Percentiles rank a stretch among this genome's conserved stretches.
phyloP scores from a whole-genome alignment of 2,113 vertebrate species.

The Lagenorhynchus albirostris region DNA sequence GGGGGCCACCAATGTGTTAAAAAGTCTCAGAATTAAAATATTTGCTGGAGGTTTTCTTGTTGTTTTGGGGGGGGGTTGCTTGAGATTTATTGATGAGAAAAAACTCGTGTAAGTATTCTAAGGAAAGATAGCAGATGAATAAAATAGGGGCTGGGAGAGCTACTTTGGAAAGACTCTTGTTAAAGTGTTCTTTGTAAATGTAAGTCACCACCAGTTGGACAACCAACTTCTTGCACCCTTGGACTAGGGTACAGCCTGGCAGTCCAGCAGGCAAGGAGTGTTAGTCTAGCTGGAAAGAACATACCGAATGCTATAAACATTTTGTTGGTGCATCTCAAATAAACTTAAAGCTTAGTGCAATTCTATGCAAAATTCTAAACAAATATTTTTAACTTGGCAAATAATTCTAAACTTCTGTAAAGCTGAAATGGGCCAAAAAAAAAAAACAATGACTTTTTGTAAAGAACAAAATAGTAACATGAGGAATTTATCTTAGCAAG shows the following conservation, averaged over 20 bases:
- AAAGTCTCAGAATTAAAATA: neutral
- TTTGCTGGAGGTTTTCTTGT: neutral
- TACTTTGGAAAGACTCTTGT: neutral
- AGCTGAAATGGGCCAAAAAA: neutral
- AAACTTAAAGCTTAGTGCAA: neutral
- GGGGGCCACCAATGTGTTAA: neutral
- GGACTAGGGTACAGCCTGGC: accelerated
- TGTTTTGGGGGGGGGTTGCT: neutral
- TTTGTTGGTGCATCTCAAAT: neutral
- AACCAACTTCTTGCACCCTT: neutral
- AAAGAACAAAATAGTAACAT: neutral
- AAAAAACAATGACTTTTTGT: neutral
- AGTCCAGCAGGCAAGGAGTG: neutral
- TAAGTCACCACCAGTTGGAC: neutral
- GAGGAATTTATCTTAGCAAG: neutral
- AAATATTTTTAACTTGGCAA: constrained; percentile 4
- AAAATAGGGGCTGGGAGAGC: neutral
- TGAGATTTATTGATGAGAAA: neutral
- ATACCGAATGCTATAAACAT: neutral
- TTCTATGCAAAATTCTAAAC: constrained; percentile 16
- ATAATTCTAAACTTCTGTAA: neutral
- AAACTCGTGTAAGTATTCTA: neutral
- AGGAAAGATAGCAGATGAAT: neutral
- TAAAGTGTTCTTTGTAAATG: neutral
- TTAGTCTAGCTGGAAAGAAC: neutral